Percentiles rank a stretch among this genome's conserved stretches.
Conservation (phyloP, 2,113 vertebrate species). For the Paraplagusia blochii region DNA sequence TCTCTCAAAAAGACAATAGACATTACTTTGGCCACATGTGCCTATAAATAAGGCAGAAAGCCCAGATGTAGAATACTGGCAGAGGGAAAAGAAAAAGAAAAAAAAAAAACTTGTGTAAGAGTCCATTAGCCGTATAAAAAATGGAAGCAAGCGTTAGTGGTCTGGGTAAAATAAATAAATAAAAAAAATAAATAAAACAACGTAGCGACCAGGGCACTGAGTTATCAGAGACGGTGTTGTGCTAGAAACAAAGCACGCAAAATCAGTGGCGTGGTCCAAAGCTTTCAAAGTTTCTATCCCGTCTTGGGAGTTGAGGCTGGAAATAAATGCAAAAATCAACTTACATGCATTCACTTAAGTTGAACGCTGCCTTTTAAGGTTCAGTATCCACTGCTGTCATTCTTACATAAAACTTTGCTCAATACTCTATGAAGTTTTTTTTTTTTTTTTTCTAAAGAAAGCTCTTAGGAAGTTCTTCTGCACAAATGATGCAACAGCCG, state of each 20-base stretch:
- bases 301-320: constrained; percentile 33
- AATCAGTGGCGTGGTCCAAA: constrained; percentile 55
- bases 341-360: constrained; percentile 28
- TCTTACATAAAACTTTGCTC: constrained; percentile 23
- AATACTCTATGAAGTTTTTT: constrained; percentile 30
- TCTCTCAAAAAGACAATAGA: constrained; percentile 59
- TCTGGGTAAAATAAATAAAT: constrained; percentile 38
- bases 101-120: constrained; percentile 43
- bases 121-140: constrained; percentile 81
- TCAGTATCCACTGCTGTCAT: constrained; percentile 6
- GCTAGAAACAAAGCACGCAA: constrained; percentile 56
- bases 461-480: constrained; percentile 31
- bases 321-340: constrained; percentile 47
- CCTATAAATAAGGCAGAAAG: constrained; percentile 72
- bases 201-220: constrained; percentile 40
- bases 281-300: constrained; percentile 30
- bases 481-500: constrained; percentile 39
- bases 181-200: too few species aligned
- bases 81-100: too few species aligned
- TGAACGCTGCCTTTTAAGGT: neutral
- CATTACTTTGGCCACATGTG: constrained; percentile 44
- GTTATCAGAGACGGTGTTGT: constrained; percentile 40
- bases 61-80: constrained; percentile 55
- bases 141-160: constrained; percentile 57
- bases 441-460: constrained; percentile 18